Conservation (phyloP, 2,888 invertebrate species). For the Biston betularia region DNA sequence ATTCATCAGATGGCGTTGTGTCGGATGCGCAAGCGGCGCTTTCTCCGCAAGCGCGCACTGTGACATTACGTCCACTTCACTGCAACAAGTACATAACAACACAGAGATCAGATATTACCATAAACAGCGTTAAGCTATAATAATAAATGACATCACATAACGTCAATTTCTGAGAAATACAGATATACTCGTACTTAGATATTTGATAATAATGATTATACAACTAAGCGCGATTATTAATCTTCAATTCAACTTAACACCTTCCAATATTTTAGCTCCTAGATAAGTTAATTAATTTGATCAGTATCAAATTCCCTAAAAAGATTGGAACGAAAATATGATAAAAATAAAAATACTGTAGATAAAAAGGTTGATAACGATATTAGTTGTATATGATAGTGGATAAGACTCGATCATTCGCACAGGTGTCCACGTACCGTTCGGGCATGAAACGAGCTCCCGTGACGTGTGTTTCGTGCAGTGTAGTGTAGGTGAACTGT, state of each 20-base stretch:
- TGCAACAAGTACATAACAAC: not conserved
- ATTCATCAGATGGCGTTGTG: slow-evolving; percentile 9
- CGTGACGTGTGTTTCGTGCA: slow-evolving; percentile 1
- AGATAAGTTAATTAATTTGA: slow-evolving; percentile 13
- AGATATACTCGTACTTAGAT: not conserved
- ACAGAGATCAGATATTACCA: not conserved
- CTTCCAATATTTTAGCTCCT: not conserved
- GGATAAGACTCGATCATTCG: slow-evolving; percentile 2
- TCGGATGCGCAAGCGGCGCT: slow-evolving; percentile 1
- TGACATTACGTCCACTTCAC: slow-evolving; percentile 14
- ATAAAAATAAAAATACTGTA: slow-evolving; percentile 5
- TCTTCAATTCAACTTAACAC: not conserved
- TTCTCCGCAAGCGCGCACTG: slow-evolving; percentile 14
- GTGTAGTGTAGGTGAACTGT: slow-evolving; percentile 8
- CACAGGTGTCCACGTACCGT: not conserved
- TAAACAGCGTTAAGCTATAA: no score
- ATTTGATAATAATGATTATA: not conserved
- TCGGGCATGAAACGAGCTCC: not conserved
- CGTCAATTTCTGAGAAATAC: not conserved
- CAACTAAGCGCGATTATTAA: not conserved
- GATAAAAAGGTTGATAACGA: slow-evolving; percentile 12
- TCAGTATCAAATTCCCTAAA: slow-evolving; percentile 9
- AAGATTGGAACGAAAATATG: not conserved
- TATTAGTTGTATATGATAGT: not conserved
- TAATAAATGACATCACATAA: no score